Conservation (phyloP, 1,140 invertebrate species). For the Spodoptera frugiperda region DNA sequence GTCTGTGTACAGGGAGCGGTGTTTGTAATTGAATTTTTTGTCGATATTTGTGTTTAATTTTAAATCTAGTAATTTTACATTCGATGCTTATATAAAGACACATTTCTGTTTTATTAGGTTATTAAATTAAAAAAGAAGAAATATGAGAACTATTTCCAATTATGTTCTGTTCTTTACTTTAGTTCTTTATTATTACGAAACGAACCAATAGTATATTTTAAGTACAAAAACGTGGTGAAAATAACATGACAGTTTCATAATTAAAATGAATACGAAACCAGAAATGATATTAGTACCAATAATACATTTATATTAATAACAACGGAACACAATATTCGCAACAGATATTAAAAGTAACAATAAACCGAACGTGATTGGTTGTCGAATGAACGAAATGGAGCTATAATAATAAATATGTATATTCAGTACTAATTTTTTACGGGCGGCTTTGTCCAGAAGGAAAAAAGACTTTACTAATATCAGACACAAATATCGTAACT, state of each 20-base stretch:
- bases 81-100: background rate
- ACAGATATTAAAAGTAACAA: conserved; percentile 58
- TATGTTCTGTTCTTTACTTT: too few species aligned
- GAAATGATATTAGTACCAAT: background rate
- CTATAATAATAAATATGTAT: background rate
- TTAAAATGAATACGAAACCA: conserved; percentile 15
- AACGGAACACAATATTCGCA: conserved; percentile 60
- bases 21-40: conserved; percentile 21
- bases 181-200: too few species aligned
- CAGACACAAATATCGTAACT: too few species aligned
- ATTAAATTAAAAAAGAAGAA: too few species aligned
- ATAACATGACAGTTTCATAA: background rate
- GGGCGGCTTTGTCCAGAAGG: too few species aligned
- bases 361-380: conserved; percentile 67
- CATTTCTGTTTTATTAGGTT: too few species aligned
- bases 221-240: too few species aligned
- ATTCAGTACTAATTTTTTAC: too few species aligned
- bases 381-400: conserved; percentile 58
- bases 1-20: conserved; percentile 53
- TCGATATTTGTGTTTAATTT: background rate
- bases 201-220: too few species aligned
- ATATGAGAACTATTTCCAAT: too few species aligned
- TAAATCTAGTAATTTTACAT: background rate
- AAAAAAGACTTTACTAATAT: too few species aligned
- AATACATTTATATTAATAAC: background rate